Evolutionary conservation across 1,140 invertebrate genomes (phyloP), one percentile per base, ranked within the genome.

Genomic region (Brachionus angularis): DNA sequence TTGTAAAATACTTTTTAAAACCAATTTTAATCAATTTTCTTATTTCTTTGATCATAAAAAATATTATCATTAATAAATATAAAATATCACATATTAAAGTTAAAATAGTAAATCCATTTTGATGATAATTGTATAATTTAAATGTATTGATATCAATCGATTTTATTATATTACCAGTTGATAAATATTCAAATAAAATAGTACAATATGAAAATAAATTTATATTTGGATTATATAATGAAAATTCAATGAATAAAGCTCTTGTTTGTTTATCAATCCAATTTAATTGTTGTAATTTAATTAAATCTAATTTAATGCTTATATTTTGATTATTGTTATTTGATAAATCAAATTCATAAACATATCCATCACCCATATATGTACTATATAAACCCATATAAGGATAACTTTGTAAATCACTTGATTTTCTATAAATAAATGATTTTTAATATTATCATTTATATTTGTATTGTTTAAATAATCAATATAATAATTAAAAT

Each of bases 231-330:
- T n/a, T n/a, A n/a, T n/a, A n/a, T n/a, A n/a, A n/a, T n/a, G n/a
- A n/a, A 73, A 86, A 85, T 72, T 86, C 85, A 3, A 85, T 76
- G 69, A 86, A 83, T 12, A 86, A 77, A 5, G 84, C 85, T 72
- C 85, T 73, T 1, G 85, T 86, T 39, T 80, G 77, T 53, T 76
- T 74, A 72, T 86, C 85, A 16, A 86, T 83, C 85, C 85, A 86
- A 29, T 77, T 72, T 10, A 7, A 52, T 81, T 75, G 0, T 73
- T 72, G 53, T 83, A 61, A n/a, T 85, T 74, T 16, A 74, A 50
- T 5, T 76, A 69, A 23, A 85, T 75, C 42, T 79, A 76, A 3
- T 74, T 58, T 29, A 73, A 73, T 1, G 75, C 74, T 7, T 16
- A 7, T 7, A 16, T 10, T 33, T 76, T 79, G 14, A 83, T 84